Evolutionary conservation across 2,113 vertebrate species (phyloP).

Genomic region (Hylia prasina): DNA sequence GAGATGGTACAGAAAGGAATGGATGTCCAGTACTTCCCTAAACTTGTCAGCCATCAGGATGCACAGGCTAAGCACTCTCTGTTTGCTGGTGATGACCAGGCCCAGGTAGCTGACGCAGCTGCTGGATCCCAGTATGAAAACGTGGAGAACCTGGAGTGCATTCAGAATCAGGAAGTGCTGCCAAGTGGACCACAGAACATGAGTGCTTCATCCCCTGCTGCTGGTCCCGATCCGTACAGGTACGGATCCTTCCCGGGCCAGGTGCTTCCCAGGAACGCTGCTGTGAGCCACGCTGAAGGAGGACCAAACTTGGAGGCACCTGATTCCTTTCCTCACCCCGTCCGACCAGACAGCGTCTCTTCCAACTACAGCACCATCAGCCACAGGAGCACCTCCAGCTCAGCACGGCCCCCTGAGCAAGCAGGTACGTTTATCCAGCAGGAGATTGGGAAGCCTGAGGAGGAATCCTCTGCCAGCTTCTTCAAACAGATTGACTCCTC

Average conservation of each 20-base stretch:
- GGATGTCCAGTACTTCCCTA: slow-evolving; percentile 41
- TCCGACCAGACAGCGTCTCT: slow-evolving; percentile 83
- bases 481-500: slow-evolving; percentile 95
- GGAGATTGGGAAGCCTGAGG: slow-evolving; percentile 85
- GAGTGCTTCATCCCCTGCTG: background rate
- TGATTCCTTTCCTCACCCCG: slow-evolving; percentile 69
- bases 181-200: slow-evolving; percentile 75
- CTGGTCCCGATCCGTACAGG: slow-evolving; percentile 29
- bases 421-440: slow-evolving; percentile 93
- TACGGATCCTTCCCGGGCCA: slow-evolving; percentile 24
- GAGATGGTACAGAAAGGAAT: slow-evolving; percentile 50
- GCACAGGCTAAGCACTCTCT: background rate
- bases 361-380: slow-evolving; percentile 85
- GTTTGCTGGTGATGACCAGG: background rate
- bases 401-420: slow-evolving; percentile 76
- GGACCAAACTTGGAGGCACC: slow-evolving; percentile 87
- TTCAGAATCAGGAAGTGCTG: slow-evolving; percentile 91
- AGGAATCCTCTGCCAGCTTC: slow-evolving; percentile 80
- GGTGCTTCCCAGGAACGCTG: slow-evolving; percentile 22
- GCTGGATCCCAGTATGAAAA: slow-evolving; percentile 77
- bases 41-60: background rate
- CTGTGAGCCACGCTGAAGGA: slow-evolving; percentile 68
- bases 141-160: slow-evolving; percentile 88
- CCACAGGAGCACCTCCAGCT: slow-evolving; percentile 74
- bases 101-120: background rate